phyloP scores from a whole-genome alignment of 2,113 vertebrate species.

The human region DNA sequence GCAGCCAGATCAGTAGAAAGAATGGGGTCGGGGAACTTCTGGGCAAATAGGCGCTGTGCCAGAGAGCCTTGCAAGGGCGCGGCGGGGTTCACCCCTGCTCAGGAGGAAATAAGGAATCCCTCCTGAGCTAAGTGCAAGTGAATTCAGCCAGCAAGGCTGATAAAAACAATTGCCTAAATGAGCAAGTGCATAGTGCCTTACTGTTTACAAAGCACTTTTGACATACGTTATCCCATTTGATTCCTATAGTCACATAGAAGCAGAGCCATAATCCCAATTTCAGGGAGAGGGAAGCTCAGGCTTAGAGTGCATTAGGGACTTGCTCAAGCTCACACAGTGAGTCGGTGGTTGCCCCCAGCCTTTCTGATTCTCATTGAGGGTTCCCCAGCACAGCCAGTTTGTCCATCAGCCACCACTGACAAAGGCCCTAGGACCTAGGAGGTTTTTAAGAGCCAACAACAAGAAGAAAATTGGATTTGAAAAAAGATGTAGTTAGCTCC shows the following conservation, averaged over 20 bases:
- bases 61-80: not conserved
- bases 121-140: not conserved
- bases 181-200: not conserved
- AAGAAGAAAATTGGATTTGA: not conserved
- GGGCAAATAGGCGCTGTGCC: not conserved
- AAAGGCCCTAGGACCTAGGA: not conserved
- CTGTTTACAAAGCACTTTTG: not conserved
- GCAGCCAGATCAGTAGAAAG: not conserved
- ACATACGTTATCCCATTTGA: not conserved
- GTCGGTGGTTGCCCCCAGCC: too few relatives aligned
- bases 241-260: not conserved
- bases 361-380: not conserved
- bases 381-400: not conserved
- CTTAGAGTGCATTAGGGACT: not conserved
- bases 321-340: not conserved
- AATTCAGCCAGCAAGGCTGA: not conserved
- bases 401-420: too few relatives aligned
- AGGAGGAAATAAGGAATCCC: not conserved
- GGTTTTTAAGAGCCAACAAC: not conserved
- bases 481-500: not conserved
- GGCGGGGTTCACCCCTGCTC: rapidly evolving
- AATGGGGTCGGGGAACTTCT: not conserved
- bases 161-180: not conserved
- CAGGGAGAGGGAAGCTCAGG: not conserved
- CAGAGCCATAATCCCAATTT: not conserved